These are phyloP conservation scores for Eristalis pertinax DNA, from an alignment of 2,888 invertebrate genomes.

Conservation along the genomic window DNA sequence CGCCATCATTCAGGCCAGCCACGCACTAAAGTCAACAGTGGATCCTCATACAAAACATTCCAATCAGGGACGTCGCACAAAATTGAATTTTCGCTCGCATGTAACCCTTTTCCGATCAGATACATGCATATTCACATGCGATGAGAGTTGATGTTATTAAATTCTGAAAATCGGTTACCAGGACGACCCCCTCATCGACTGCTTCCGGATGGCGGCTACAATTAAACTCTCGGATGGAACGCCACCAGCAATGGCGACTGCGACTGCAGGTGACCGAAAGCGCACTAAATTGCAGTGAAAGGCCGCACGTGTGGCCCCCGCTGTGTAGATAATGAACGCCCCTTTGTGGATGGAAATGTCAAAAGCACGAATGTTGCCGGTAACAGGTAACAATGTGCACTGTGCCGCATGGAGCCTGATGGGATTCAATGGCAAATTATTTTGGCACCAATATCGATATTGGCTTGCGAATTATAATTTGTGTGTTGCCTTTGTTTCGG, in stretches of 20 bases:
- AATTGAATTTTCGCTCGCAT: constrained; percentile 35
- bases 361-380: not conserved
- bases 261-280: not conserved
- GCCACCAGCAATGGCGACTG: not conserved
- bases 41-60: constrained; percentile 18
- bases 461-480: not conserved
- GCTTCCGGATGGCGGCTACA: not conserved
- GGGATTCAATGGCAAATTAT: not conserved
- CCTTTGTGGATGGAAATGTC: constrained; percentile 10
- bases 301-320: not conserved
- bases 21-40: not conserved
- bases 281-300: not conserved
- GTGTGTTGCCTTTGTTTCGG: not conserved
- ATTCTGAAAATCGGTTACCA: constrained; percentile 26
- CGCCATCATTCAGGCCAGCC: not conserved
- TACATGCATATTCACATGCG: not conserved
- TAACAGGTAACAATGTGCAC: not conserved
- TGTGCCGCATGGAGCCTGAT: not conserved
- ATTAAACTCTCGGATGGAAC: not conserved
- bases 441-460: not conserved
- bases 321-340: constrained; percentile 28
- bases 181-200: constrained; percentile 15
- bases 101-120: constrained; percentile 16
- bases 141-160: constrained; percentile 34
- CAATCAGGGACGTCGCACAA: constrained; percentile 34